Evolutionary conservation across 2,113 vertebrate species (phyloP), one percentile per base, ranked within the genome.

Genomic region (Vombatus ursinus): DNA sequence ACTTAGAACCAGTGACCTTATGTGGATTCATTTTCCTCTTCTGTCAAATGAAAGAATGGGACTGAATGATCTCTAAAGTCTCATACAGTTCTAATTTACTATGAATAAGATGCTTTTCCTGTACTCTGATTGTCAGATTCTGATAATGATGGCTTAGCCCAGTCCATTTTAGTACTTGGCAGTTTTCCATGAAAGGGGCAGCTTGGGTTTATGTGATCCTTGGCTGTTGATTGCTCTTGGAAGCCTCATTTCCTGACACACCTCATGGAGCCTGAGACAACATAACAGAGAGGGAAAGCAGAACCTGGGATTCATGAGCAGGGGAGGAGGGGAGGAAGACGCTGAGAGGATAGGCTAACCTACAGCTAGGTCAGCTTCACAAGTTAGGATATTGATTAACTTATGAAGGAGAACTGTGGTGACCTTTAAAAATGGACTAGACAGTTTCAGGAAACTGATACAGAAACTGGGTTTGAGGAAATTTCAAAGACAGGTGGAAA

Each of bases 351-450:
- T 89, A 68, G 48, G 54, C 68, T 89, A 68, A 53, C 16, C 37
- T 14, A 3, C 54, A 91, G 77, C 84, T 50, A 54, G 53, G 77
- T 77, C 89, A 48, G 52, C 44, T 91, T 91, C 37, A 61, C n/a
- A 44, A 84, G n/a, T 84, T 7, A 84, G 19, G 48, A 61, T 61
- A 90, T 52, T 90, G 89, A 95, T 94, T 91, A 95, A 91, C 52
- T 94, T 31, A 37, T 12, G 5, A 24, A 54, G 90, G 94, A 91
- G 25, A 93, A 9, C 31, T 24, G 52, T 89, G 49, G n/a, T 93
- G 93, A 47, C 96, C 90, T 98, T 97, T 95, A 93, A 92, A 91
- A 97, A 89, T 77, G 96, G 89, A 95, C 95, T 96, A 93, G 94
- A 84, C 92, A 96, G 37, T 96, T 96, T 96, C 0, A 26, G 91